Evolutionary conservation across 2,888 invertebrate species (phyloP).

Genomic region (Lithodes maja): DNA sequence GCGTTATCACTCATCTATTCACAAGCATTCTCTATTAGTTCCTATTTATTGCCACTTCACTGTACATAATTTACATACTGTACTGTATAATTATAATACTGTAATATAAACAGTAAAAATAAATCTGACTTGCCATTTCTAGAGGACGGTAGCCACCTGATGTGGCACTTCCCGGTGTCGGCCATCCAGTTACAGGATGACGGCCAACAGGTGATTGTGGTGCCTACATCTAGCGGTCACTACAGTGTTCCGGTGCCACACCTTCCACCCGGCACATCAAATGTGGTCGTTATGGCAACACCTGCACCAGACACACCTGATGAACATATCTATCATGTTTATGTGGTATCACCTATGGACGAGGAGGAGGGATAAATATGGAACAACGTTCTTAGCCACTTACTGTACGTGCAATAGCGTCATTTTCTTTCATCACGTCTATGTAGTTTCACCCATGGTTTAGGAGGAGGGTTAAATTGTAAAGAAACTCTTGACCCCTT

Average conservation of each 20-base stretch:
- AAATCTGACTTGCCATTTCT: neutral
- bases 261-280: conserved; percentile 52
- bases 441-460: too few relatives aligned
- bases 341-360: conserved; percentile 46
- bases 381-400: too few relatives aligned
- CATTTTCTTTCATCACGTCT: too few relatives aligned
- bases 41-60: too few relatives aligned
- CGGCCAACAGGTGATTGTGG: conserved; percentile 32
- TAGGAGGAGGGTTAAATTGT: too few relatives aligned
- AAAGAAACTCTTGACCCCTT: too few relatives aligned
- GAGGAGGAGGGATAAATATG: neutral
- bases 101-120: neutral
- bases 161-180: conserved; percentile 58
- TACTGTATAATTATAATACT: too few relatives aligned
- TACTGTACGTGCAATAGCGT: too few relatives aligned
- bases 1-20: too few relatives aligned
- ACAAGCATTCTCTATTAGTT: too few relatives aligned
- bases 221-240: conserved; percentile 41
- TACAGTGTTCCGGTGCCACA: conserved; percentile 51
- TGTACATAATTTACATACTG: too few relatives aligned
- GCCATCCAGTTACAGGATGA: conserved; percentile 45
- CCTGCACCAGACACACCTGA: conserved; percentile 34
- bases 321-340: conserved; percentile 57
- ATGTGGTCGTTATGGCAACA: conserved; percentile 48
- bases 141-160: conserved; percentile 27